Base-by-base conservation (phyloP, 2,113 vertebrate genomes). In the Trachemys scripta region DNA sequence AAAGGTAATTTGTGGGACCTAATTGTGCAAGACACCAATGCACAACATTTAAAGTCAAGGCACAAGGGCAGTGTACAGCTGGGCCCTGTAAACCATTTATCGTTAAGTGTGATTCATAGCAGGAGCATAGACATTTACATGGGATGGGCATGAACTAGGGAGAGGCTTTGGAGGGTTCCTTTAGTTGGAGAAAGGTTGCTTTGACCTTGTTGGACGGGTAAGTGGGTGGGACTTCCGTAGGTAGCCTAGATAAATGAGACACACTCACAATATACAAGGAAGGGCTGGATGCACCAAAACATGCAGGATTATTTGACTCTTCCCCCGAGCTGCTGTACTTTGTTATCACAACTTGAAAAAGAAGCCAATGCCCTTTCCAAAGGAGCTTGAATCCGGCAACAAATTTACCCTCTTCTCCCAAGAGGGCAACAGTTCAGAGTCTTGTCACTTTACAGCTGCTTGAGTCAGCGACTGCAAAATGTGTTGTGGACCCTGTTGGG, bases 221-320 rank as follows among this genome's bases (percentile, higher is more conserved):
- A 5, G 25, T 35, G 50, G 35, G 42, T 17, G 38, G 1, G 25
- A 25, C 42, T 20, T 62, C 35, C 16, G 14, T 7, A 78, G 22
- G 42, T 47, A 78, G 45, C 22, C 12, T 69, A 38, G 20, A 45
- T 45, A 24, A 16, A 11, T 31, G 27, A 62, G 27, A 51, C 10
- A 56, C 24, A 31, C 29, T 38, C 4, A 2, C 1, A 10, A 35
- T 35, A 35, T 5, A 5, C 1, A 1, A 22, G 45, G 16, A n/a
- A 56, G 25, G 11, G 24, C 35, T 27, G 53, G 25, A 14, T 38
- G 53, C 14, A 27, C 38, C n/a, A 42, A 29, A 45, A 42, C 53
- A 19, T 10, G 29, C 11, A 76, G 54, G 11, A n/a, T 6, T 22
- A 72, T n/a, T 72, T 81, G 59, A 51, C n/a, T 5, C 38, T 42